A percentile compares a stretch with the other conserved stretches of the same genome.
These are phyloP conservation scores for Sakesphorus luctuosus DNA, from an alignment of 2,113 vertebrate genomes.

Conservation along the genomic window DNA sequence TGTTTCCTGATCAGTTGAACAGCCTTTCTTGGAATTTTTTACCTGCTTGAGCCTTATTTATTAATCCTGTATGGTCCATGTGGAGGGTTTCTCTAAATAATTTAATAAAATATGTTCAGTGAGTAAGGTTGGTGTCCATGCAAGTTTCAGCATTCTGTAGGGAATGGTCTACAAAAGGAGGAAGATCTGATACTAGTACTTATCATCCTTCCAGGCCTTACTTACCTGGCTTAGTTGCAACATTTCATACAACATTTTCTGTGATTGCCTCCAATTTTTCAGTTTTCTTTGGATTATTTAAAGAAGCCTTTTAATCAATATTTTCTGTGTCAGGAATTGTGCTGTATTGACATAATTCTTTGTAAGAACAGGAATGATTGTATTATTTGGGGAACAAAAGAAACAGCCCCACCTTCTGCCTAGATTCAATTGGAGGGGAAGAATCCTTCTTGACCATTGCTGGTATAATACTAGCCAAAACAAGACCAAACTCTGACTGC, in stretches of 20 bases:
- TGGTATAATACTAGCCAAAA: background rate
- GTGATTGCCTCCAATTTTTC: background rate
- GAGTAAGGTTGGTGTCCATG: background rate
- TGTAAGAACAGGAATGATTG: background rate
- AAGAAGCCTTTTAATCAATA: background rate
- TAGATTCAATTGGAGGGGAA: background rate
- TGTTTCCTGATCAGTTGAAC: background rate
- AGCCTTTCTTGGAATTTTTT: background rate
- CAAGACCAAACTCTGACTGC: background rate
- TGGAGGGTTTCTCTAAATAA: background rate
- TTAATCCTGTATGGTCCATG: background rate
- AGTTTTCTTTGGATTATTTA: background rate
- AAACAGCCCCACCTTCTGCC: background rate
- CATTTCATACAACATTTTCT: background rate
- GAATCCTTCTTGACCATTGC: background rate
- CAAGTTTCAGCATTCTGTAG: background rate
- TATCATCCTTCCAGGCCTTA: background rate
- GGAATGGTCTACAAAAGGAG: background rate
- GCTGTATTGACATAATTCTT: background rate
- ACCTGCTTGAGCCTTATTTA: conserved; percentile 20
- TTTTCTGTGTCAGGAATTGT: background rate
- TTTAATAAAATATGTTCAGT: background rate
- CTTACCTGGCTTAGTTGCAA: background rate
- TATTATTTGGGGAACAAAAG: background rate
- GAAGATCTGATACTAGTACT: background rate